Evolutionary conservation across 2,888 invertebrate species (phyloP).

Genomic region (Aspidiotus rigidus): DNA sequence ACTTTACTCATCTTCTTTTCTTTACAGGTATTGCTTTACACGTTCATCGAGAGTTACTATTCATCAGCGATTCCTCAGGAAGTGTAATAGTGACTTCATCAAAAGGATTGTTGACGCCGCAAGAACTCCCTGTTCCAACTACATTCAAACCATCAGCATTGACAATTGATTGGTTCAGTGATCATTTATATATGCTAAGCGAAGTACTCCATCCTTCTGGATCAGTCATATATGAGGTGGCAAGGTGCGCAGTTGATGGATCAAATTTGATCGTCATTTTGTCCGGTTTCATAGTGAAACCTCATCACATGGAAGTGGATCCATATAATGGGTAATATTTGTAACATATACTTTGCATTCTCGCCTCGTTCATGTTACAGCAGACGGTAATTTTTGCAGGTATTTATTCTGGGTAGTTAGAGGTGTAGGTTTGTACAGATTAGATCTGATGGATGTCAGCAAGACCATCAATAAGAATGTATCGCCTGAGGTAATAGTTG

Average conservation of each 20-base stretch:
- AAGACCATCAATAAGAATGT: constrained; percentile 62
- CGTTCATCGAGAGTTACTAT: constrained; percentile 58
- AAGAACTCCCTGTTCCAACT: constrained; percentile 39
- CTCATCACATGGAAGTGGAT: constrained; percentile 78
- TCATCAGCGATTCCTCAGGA: constrained; percentile 65
- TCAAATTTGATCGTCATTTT: constrained; percentile 59
- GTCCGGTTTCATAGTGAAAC: constrained; percentile 58
- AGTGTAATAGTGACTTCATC: constrained; percentile 50
- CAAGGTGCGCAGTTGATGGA: constrained; percentile 66
- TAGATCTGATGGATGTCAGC: constrained; percentile 67
- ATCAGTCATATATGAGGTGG: constrained; percentile 57
- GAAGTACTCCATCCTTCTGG: constrained; percentile 52
- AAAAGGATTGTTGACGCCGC: constrained; percentile 39
- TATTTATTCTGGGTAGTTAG: constrained; percentile 68
- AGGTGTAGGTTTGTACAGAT: constrained; percentile 60
- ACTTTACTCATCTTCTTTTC: neutral
- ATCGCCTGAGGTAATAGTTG: constrained; percentile 53
- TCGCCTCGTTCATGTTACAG: neutral
- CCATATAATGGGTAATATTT: constrained; percentile 71
- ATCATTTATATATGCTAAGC: constrained; percentile 71
- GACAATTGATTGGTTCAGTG: constrained; percentile 82
- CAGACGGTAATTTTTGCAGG: constrained; percentile 43
- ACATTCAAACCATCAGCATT: constrained; percentile 53
- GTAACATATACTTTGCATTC: neutral
- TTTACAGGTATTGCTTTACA: constrained; percentile 63